Base-by-base conservation (phyloP, 2,888 invertebrate genomes). In the Eupeodes latifasciatus region DNA sequence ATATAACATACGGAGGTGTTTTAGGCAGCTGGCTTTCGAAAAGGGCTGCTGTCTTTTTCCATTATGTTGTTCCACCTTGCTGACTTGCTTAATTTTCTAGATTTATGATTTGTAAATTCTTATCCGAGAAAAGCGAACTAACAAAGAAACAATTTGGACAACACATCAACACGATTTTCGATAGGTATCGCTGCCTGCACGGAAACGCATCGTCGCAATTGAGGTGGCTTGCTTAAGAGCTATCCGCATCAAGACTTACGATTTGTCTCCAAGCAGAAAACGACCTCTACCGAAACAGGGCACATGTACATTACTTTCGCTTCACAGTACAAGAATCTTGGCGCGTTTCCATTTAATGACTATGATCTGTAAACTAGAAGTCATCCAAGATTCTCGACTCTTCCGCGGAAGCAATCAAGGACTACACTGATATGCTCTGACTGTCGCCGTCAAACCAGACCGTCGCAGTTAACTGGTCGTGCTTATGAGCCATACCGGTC, bases 241-340 rank as follows among this genome's bases (percentile, higher is more conserved):
- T 51, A n/a, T 51, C 51, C 12, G 51, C 51, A 11, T 51, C 51
- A 51, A 51, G 51, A 51, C 51, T 51, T 51, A 51, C 51, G 51
- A 51, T 11, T 51, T 14, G 51, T 14, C 51, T 51, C 51, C 51
- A 51, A 51, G 51, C 51, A 6, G n/a, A 27, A 2, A 51, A 51
- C 51, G 51, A 51, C 5, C 51, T 27, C 27, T 27, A 51, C 5
- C 14, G 51, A 51, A 51, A 51, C 51, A 51, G 51, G 14, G 2
- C 14, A 51, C 51, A 51, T 12, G 11, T 4, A 51, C 14, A 51
- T 51, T 51, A 14, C 51, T 51, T 51, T 51, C 51, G 51, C 51
- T 2, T 5, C 14, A 51, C 14, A 14, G 14, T 51, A 12, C 51
- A 12, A 51, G 51, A 51, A 51, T 51, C 14, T 51, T 51, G 51